Base-by-base conservation (phyloP, 1,140 invertebrate genomes). In the Bombus terrestris region DNA sequence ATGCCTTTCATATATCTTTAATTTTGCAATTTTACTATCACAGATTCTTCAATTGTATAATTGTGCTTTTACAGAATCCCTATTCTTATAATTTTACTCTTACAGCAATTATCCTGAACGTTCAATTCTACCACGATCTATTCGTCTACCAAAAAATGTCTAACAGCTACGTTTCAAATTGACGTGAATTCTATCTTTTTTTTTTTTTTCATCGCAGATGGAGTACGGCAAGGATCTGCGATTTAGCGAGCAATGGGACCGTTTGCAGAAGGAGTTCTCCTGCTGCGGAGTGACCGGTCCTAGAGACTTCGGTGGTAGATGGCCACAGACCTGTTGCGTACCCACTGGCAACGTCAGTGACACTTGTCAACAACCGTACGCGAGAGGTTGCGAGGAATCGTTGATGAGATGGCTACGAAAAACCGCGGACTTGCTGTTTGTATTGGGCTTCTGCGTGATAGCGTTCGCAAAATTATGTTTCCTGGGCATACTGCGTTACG, bases 401-500 rank as follows among this genome's bases (percentile, higher is more conserved):
- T 94, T 98, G 53, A 95, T 97, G 62, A 94, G 96, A 43, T 98
- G 98, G 97, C 95, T 98, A 35, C 96, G 97, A 81, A 96, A 97
- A 91, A 98, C 97, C 12, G 97, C 97, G 13, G 98, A 98, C 91
- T 95, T 98, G 43, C 96, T 98, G 15, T 98, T 98, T 91, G 97
- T 98, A 35, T 94, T 98, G 71, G 98, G 98, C 15, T 98, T 98
- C 94, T 98, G 98, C 94, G 98, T 98, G 62, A 97, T 98, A 85
- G 97, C 98, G 81, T 98, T 98, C 95, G 96, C 98, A 72, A 98
- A 98, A 95, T 95, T 98, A 88, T 98, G 98, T 95, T 98, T 98
- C 95, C 96, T 98, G 53, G 98, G 97, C 43, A 98, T 98, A 91
- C 95, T 98, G 59, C 96, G 97, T 81, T 98, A 98, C 94, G 97